Percentiles rank a stretch among this genome's conserved stretches.
phyloP scores from a whole-genome alignment of 2,113 vertebrate species.

The Oreochromis tanganicae region DNA sequence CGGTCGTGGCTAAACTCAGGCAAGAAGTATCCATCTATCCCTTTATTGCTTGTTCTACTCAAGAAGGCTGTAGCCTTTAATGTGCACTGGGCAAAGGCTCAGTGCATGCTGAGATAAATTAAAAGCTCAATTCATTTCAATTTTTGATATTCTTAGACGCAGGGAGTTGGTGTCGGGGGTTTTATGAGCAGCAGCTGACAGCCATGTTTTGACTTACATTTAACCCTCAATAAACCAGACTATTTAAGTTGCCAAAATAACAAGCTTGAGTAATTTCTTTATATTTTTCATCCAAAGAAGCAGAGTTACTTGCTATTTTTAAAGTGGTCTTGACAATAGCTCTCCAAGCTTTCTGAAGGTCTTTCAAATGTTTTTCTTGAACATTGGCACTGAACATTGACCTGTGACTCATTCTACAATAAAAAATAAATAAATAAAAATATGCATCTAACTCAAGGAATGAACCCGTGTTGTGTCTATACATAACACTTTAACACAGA shows the following conservation, averaged over 20 bases:
- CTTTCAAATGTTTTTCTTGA: background rate
- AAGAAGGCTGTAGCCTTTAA: background rate
- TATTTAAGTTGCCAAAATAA: background rate
- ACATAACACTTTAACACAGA: background rate
- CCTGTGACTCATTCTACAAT: background rate
- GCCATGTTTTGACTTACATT: background rate
- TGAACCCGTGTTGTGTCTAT: background rate
- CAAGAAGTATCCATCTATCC: background rate
- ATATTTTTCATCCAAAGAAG: background rate
- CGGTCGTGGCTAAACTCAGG: background rate
- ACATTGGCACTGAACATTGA: background rate
- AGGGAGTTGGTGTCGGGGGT: background rate
- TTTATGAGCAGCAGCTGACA: background rate
- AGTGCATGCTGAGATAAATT: background rate
- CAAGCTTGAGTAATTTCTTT: background rate
- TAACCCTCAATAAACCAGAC: background rate
- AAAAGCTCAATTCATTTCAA: background rate
- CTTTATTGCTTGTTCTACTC: background rate
- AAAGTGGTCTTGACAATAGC: background rate
- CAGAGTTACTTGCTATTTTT: background rate
- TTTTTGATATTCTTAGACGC: background rate
- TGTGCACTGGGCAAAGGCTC: background rate
- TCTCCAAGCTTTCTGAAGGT: background rate
- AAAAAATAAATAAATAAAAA: background rate
- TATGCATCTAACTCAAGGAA: background rate